phyloP scores from a whole-genome alignment of 2,113 vertebrate species.

The Megaptera novaeangliae region DNA sequence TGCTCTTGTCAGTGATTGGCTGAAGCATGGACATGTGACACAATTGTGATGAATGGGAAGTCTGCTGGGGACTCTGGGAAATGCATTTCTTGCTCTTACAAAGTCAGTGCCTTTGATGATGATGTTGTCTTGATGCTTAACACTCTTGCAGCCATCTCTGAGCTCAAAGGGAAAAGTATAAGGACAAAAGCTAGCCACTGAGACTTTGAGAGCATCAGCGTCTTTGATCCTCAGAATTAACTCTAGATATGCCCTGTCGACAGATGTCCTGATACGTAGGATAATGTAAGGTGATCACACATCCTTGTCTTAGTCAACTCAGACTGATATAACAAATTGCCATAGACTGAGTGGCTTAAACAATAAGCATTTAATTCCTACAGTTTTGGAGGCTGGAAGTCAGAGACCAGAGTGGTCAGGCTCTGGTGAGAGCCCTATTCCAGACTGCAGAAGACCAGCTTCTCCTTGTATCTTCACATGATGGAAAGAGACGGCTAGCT shows the following conservation, averaged over 20 bases:
- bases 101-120: not conserved
- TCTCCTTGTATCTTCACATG: not conserved
- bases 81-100: not conserved
- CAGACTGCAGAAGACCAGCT: not conserved
- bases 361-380: not conserved
- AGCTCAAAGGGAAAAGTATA: not conserved
- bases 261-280: not conserved
- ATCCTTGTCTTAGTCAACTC: not conserved
- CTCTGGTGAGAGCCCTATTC: not conserved
- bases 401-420: not conserved
- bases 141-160: not conserved
- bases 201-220: not conserved
- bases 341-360: not conserved
- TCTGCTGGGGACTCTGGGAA: not conserved
- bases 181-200: not conserved
- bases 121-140: not conserved
- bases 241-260: not conserved
- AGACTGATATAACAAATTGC: not conserved
- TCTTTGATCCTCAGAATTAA: not conserved
- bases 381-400: not conserved
- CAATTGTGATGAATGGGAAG: not conserved
- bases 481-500: not conserved
- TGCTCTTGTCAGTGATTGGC: not conserved
- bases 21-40: not conserved
- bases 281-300: not conserved